Conservation (phyloP, 2,888 invertebrate species). For the Gordius sp. region DNA sequence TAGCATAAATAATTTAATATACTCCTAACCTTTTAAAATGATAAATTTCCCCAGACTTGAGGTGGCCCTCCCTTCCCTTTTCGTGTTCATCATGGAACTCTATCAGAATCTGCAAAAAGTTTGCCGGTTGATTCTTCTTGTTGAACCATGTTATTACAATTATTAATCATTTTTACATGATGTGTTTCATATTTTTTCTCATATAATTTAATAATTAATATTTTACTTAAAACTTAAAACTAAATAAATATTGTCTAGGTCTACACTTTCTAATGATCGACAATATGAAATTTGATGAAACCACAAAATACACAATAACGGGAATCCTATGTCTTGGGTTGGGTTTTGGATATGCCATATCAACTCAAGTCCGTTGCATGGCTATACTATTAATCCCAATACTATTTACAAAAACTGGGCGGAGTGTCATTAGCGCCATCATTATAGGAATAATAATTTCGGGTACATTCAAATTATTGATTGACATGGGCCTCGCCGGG, state of each 20-base stretch:
- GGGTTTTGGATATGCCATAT: slow-evolving; percentile 24
- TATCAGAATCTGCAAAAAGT: too few species aligned
- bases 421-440: slow-evolving; percentile 24
- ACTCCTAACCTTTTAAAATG: too few species aligned
- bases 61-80: too few species aligned
- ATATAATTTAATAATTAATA: neutral
- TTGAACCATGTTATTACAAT: too few species aligned
- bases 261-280: neutral
- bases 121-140: too few species aligned
- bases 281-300: neutral
- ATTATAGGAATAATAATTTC: slow-evolving; percentile 24
- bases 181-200: neutral
- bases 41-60: too few species aligned
- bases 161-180: too few species aligned
- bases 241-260: neutral
- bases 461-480: slow-evolving; percentile 20
- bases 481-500: too few species aligned
- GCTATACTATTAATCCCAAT: slow-evolving; percentile 24
- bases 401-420: slow-evolving; percentile 25
- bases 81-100: too few species aligned
- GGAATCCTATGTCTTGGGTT: slow-evolving; percentile 17
- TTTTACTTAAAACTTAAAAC: neutral
- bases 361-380: slow-evolving; percentile 24
- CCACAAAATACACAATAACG: neutral
- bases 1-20: too few species aligned